phyloP scores from a whole-genome alignment of 1,140 invertebrate genomes.

The Pteromalus puparum region DNA sequence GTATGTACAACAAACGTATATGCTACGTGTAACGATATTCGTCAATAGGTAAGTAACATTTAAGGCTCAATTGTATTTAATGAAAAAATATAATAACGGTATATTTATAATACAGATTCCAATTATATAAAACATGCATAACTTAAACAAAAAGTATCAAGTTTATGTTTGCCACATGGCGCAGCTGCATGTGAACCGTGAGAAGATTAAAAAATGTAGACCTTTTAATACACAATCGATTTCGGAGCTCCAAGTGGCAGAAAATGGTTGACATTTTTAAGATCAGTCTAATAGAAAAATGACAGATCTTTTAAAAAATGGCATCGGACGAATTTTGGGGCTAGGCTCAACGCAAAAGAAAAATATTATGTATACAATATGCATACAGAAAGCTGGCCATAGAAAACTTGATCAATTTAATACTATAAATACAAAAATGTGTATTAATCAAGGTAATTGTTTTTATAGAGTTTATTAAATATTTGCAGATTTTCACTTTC shows the following conservation, averaged over 20 bases:
- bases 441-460: too few species aligned
- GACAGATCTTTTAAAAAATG: constrained; percentile 97
- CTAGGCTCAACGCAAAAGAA: constrained; percentile 43
- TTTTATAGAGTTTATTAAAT: too few species aligned
- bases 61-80: too few species aligned
- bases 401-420: too few species aligned
- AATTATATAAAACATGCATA: constrained; percentile 47
- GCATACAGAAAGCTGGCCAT: too few species aligned
- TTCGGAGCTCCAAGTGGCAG: constrained; percentile 87
- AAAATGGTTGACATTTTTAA: constrained; percentile 94
- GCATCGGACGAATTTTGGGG: constrained; percentile 92
- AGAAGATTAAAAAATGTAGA: constrained; percentile 77
- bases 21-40: not conserved
- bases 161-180: constrained; percentile 14
- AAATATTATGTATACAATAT: too few species aligned
- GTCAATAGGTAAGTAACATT: too few species aligned
- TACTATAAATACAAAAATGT: too few species aligned
- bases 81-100: too few species aligned
- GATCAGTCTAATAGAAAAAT: constrained; percentile 98
- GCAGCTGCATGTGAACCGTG: constrained; percentile 70
- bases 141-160: constrained; percentile 14
- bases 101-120: too few species aligned
- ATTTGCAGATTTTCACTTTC: too few species aligned
- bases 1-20: not conserved
- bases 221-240: constrained; percentile 82